Evolutionary conservation across 1,140 invertebrate species (phyloP).

Genomic region (Drosophila pseudoobscura): DNA sequence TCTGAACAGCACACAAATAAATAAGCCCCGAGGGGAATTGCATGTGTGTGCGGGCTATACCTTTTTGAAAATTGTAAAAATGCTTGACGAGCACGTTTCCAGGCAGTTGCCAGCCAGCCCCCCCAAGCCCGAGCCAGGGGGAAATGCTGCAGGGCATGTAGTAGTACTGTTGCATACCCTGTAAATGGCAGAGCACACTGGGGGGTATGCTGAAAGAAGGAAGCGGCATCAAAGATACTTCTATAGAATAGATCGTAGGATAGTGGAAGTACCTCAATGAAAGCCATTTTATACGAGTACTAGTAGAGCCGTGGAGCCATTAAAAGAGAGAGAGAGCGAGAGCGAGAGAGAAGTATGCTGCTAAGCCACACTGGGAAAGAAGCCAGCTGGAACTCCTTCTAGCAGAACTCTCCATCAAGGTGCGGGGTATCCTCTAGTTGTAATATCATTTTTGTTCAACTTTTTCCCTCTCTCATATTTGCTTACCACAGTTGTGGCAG

Average conservation of each 20-base stretch:
- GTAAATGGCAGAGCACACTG: background rate
- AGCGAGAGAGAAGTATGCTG: too few relatives aligned
- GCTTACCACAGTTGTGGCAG: constrained; percentile 5
- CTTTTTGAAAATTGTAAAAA: constrained; percentile 77
- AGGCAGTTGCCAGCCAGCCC: constrained; percentile 49
- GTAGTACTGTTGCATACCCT: background rate
- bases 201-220: too few relatives aligned
- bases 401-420: too few relatives aligned
- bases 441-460: background rate
- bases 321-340: too few relatives aligned
- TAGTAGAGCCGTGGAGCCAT: too few relatives aligned
- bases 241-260: too few relatives aligned
- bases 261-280: too few relatives aligned
- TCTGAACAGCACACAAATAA: constrained; percentile 60
- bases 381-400: too few relatives aligned
- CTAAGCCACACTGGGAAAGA: too few relatives aligned
- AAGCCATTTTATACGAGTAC: too few relatives aligned
- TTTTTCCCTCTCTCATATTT: constrained; percentile 27
- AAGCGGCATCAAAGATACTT: too few relatives aligned
- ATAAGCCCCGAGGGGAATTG: constrained; percentile 46
- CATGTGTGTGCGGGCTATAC: constrained; percentile 36
- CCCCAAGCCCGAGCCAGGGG: constrained; percentile 30
- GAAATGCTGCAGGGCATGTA: constrained; percentile 2
- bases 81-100: constrained; percentile 73
- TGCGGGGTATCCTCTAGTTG: too few relatives aligned